phyloP scores from a whole-genome alignment of 1,140 invertebrate species.

The Cepaea nemoralis region DNA sequence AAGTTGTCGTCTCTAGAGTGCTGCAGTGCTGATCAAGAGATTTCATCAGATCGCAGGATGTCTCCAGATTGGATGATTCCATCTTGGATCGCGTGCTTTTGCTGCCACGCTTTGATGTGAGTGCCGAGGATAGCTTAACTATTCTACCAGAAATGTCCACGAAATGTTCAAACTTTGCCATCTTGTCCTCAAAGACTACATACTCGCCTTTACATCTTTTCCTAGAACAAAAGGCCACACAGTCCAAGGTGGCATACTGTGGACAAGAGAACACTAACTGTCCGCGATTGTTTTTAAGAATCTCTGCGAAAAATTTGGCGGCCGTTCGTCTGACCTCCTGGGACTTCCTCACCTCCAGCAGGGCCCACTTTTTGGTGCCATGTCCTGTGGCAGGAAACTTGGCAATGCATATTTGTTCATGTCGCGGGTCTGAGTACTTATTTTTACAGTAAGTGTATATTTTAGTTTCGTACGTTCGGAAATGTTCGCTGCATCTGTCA shows the following conservation, averaged over 20 bases:
- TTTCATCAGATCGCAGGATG: too few species aligned
- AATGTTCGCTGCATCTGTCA: neutral
- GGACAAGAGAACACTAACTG: neutral
- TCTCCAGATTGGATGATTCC: too few species aligned
- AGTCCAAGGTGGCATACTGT: neutral
- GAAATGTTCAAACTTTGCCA: neutral
- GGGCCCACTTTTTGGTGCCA: neutral
- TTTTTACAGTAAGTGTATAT: neutral
- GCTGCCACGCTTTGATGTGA: too few species aligned
- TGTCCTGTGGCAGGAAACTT: neutral
- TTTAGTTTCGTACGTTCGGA: neutral
- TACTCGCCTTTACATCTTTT: neutral
- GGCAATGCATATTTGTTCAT: neutral
- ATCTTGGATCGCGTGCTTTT: too few species aligned
- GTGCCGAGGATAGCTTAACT: neutral
- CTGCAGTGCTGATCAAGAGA: too few species aligned
- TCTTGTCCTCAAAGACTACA: neutral
- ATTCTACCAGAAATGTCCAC: neutral
- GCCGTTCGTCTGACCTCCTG: neutral
- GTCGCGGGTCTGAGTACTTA: neutral
- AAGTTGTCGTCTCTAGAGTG: too few species aligned
- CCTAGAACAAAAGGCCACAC: neutral
- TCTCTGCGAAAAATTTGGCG: neutral
- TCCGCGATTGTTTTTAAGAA: neutral
- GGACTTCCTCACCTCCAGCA: neutral